Conservation (phyloP, 2,797 vertebrate species). For the Ptychadena robeensis region DNA sequence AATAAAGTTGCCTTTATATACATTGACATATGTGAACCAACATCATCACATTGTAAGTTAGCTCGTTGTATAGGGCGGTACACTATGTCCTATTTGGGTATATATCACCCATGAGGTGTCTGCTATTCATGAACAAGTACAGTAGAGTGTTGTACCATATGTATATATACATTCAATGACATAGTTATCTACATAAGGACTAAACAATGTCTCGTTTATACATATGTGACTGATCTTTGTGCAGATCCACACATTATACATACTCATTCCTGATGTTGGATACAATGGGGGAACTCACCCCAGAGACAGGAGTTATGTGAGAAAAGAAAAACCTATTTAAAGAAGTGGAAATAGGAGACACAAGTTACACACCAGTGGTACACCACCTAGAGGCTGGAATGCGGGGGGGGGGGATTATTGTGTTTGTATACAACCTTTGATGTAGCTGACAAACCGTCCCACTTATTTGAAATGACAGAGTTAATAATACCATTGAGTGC, state of each 20-base stretch:
- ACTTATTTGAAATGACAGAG: conserved; percentile 8
- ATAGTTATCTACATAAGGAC: too few species aligned
- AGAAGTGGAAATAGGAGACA: conserved; percentile 67
- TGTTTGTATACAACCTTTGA: conserved; percentile 34
- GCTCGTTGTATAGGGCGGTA: too few species aligned
- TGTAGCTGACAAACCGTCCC: conserved; percentile 37
- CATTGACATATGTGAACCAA: background rate
- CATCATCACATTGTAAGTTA: background rate
- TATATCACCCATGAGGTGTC: too few species aligned
- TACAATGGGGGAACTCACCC: conserved; percentile 66
- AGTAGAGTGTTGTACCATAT: too few species aligned
- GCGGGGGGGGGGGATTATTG: background rate
- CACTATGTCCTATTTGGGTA: too few species aligned
- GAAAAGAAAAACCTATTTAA: conserved; percentile 67
- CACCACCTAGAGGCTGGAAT: conserved; percentile 56
- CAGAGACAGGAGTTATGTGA: conserved; percentile 70
- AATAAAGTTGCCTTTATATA: too few species aligned
- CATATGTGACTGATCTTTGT: background rate
- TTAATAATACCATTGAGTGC: conserved; percentile 12
- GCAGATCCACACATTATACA: background rate
- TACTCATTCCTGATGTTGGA: conserved; percentile 60
- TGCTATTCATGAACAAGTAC: too few species aligned
- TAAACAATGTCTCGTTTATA: too few species aligned
- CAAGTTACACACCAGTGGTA: conserved; percentile 40
- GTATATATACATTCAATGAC: too few species aligned